Evolutionary conservation across 2,888 invertebrate genomes (phyloP), one percentile per base, ranked within the genome.

Genomic region (Nebria brevicollis): DNA sequence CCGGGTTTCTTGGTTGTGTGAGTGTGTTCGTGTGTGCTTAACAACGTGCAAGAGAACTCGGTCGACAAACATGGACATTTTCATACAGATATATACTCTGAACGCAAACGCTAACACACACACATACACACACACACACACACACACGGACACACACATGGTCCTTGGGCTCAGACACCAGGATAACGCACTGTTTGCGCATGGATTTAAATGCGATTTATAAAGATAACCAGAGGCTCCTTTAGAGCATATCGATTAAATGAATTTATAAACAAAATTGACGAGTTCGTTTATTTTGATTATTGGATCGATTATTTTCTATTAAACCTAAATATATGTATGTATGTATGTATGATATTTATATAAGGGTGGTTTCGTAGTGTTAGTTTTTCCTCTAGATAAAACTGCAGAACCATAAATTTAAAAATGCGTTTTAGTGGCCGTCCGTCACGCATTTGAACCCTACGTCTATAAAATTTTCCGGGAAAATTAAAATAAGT

Each of bases 401-500:
- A 54, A 54, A 54, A 11, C 13, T 54, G 54, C 54, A 54, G 8
- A 54, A 66, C 15, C 66, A 26, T 79, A 79, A 77, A 77, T 77
- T 72, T 77, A 42, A 77, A 77, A 73, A 72, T 66, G 73, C 66
- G 73, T 75, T 79, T 74, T 43, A 66, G 42, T 74, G 54, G 43
- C 68, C 43, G 79, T 66, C 79, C 66, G 73, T 78, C 78, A 78
- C 73, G 42, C 72, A 20, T 25, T 54, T 34, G 65, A 73, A 73
- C 26, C 75, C 66, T 66, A 70, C 85, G 82, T 83, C 85, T 85
- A 87, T 86, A 87, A 87, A 88, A 88, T 86, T 86, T 87, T 86
- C 86, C 87, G 70, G 80, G 34, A 88, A 89, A 89, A 89, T 89
- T 89, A 89, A 89, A 89, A 88, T 89, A 89, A 89, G 89, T 89